Percentiles rank a stretch among this genome's conserved stretches.
phyloP scores from a whole-genome alignment of 2,888 invertebrate species.

The Drosophila lacicola region DNA sequence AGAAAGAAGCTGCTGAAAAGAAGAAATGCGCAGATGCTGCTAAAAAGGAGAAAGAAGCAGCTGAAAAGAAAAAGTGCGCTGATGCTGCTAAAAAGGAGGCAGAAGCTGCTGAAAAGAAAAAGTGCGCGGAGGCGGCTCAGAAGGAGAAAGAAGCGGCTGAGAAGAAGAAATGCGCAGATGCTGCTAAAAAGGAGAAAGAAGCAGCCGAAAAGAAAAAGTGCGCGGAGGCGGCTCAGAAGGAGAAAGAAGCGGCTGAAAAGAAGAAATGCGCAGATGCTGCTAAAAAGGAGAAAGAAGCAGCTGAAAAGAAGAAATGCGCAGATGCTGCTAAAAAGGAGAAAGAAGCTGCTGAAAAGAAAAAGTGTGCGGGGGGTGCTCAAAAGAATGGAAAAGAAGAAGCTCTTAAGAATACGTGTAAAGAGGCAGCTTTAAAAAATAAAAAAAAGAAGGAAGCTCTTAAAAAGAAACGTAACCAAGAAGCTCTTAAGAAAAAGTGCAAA shows the following conservation, averaged over 20 bases:
- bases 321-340: not conserved
- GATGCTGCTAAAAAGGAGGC: not conserved
- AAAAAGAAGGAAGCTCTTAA: not conserved
- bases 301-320: not conserved
- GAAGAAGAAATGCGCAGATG: not conserved
- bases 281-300: no score
- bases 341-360: not conserved
- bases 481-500: not conserved
- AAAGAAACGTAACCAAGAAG: not conserved
- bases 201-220: not conserved
- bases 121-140: not conserved
- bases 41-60: not conserved
- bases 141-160: no score
- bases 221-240: not conserved
- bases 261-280: not conserved
- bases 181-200: not conserved
- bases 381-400: not conserved
- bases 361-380: not conserved
- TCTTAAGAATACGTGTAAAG: not conserved
- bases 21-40: not conserved
- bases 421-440: not conserved
- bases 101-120: not conserved
- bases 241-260: not conserved
- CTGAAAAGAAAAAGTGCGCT: not conserved
- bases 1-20: not conserved